These are phyloP conservation scores for Porites lutea DNA, from an alignment of 64 coral and sea anemone genomes.

Conservation along the genomic window DNA sequence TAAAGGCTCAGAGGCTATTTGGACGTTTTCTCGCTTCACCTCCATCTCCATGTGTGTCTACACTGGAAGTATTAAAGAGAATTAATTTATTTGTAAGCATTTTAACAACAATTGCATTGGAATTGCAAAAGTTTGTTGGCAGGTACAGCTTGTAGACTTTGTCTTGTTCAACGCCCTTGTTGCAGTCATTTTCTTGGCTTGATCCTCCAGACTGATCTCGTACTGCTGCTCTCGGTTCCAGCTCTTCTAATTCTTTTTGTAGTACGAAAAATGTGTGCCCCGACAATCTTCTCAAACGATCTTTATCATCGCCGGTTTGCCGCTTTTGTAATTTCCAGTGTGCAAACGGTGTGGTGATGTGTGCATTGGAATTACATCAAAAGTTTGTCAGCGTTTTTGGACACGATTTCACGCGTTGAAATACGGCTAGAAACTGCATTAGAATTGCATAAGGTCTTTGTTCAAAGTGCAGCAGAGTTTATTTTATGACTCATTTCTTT, in stretches of 20 bases:
- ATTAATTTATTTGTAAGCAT: not conserved
- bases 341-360: not conserved
- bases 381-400: too few relatives aligned
- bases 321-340: not conserved
- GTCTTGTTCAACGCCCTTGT: not conserved
- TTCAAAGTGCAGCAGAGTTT: too few relatives aligned
- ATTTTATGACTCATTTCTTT: too few relatives aligned
- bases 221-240: too few relatives aligned
- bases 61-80: constrained; percentile 17
- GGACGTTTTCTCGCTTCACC: not conserved
- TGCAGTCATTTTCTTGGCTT: not conserved
- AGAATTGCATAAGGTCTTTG: constrained; percentile 1
- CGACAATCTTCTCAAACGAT: not conserved
- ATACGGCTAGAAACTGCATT: not conserved
- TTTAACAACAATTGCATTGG: constrained; percentile 29
- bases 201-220: not conserved
- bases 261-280: too few relatives aligned
- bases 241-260: too few relatives aligned
- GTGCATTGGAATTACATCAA: constrained; percentile 40
- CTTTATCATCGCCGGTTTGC: not conserved
- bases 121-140: constrained; percentile 21
- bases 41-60: constrained; percentile 35
- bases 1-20: not conserved
- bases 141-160: not conserved
- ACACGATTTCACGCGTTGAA: too few relatives aligned